Conservation (phyloP, 2,888 invertebrate genomes). For the Temnothorax ravouxi region DNA sequence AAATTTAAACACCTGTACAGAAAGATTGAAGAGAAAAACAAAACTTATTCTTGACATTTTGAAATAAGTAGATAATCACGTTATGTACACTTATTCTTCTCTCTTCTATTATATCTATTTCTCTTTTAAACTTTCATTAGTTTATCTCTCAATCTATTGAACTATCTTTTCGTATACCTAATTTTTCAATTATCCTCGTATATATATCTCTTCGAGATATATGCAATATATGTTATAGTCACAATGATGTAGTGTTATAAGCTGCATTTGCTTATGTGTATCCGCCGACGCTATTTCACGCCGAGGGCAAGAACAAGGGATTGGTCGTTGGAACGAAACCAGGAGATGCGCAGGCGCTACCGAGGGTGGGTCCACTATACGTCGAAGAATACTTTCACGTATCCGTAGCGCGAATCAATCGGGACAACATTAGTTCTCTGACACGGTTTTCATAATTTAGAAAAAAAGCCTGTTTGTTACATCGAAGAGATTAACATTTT, state of each 20-base stretch:
- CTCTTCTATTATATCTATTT: background rate
- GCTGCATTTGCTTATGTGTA: constrained; percentile 59
- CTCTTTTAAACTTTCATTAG: background rate
- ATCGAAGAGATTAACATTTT: background rate
- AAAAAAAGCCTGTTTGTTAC: background rate
- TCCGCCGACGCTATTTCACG: constrained; percentile 72
- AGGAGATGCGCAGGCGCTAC: constrained; percentile 82
- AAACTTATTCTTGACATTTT: background rate
- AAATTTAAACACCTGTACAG: background rate
- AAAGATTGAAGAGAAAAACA: background rate
- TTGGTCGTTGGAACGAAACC: constrained; percentile 71
- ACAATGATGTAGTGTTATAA: constrained; percentile 11
- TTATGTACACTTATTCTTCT: background rate
- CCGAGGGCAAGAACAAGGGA: constrained; percentile 50
- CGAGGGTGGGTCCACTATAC: constrained; percentile 84
- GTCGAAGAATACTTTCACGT: constrained; percentile 23
- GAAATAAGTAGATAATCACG: background rate
- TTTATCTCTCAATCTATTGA: background rate
- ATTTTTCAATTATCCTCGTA: background rate
- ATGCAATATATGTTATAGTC: background rate
- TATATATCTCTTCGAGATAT: background rate
- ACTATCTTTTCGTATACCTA: background rate
- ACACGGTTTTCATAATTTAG: background rate
- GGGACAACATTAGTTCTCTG: background rate
- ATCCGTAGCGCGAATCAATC: constrained; percentile 19